Evolutionary conservation across 2,113 vertebrate species (phyloP).

Genomic region (Opisthocomus hoazin): DNA sequence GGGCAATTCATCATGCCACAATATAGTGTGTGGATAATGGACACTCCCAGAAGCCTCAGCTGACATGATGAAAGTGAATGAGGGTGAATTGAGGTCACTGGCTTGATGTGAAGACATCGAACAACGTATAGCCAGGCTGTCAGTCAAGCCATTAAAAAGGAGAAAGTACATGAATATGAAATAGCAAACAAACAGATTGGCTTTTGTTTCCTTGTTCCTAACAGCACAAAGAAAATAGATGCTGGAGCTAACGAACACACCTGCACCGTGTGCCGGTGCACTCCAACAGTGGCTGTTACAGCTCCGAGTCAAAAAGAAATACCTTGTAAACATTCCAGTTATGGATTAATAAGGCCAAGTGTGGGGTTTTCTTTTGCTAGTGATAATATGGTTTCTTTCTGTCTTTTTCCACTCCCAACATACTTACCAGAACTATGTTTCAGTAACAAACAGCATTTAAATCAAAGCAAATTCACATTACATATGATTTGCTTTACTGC

Average conservation of each 20-base stretch:
- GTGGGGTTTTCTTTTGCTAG: not conserved
- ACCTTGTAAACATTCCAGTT: not conserved
- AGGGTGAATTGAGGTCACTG: constrained; percentile 57
- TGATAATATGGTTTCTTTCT: not conserved
- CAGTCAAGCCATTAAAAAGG: constrained; percentile 56
- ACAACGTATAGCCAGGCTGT: constrained; percentile 49
- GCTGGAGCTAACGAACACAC: constrained; percentile 56
- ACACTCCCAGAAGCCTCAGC: constrained; percentile 57
- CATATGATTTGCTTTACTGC: not conserved
- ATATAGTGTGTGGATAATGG: constrained; percentile 61
- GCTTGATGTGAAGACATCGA: constrained; percentile 41
- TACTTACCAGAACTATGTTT: not conserved
- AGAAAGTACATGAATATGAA: constrained; percentile 67
- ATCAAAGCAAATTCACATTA: not conserved
- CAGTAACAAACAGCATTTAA: not conserved
- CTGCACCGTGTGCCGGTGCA: not conserved
- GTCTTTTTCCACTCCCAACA: not conserved
- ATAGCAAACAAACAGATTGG: constrained; percentile 59
- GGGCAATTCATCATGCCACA: constrained; percentile 74
- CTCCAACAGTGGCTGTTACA: not conserved
- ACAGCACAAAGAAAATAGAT: constrained; percentile 25
- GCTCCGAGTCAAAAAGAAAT: constrained; percentile 1
- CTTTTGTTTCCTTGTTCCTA: constrained; percentile 52
- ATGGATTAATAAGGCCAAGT: not conserved
- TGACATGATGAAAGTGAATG: constrained; percentile 65